Base-by-base conservation (phyloP, 2,888 invertebrate genomes). In the Arge pagana region DNA sequence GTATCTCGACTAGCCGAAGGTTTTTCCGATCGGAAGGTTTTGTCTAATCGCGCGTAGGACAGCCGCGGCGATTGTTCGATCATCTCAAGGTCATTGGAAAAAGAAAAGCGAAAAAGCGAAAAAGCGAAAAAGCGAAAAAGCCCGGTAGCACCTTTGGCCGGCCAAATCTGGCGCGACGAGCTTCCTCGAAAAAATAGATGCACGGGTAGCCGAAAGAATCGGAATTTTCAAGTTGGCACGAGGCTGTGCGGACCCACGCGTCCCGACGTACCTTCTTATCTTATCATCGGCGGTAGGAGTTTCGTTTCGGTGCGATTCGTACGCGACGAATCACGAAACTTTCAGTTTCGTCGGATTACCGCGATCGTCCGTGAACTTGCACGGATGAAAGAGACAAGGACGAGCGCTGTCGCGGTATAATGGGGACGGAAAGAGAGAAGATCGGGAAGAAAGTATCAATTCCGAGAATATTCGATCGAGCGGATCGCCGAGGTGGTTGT, bases 321-420 rank as follows among this genome's bases (percentile, higher is more conserved):
- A n/a, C n/a, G n/a, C 31, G 23, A n/a, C 28, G 33, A 33, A 35
- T 45, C 33, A 45, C 23, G 33, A 45, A 45, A 45, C 33, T 33
- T 33, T 33, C 33, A 15, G 13, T 45, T 45, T 45, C 33, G 23
- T 33, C 21, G 16, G 24, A 16, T n/a, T 13, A 31, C 21, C 19
- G 19, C 23, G 8, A 33, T 45, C 45, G 45, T 45, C 45, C 45
- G 33, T 45, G 45, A 45, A 45, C 45, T 45, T 33, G 45, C 33
- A 33, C 33, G 45, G 31, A 23, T 45, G 33, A 23, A 33, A 45
- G 28, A 26, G 31, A 45, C 45, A 45, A 45, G 45, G 45, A 33
- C 45, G 45, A 33, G 18, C 45, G 45, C 24, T 45, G 45, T 45
- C 45, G 33, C 35, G 31, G 13, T 33, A 45, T 33, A 45, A 45